Conservation (phyloP, 2,797 vertebrate species). For the Acrossocheilus fasciatus region DNA sequence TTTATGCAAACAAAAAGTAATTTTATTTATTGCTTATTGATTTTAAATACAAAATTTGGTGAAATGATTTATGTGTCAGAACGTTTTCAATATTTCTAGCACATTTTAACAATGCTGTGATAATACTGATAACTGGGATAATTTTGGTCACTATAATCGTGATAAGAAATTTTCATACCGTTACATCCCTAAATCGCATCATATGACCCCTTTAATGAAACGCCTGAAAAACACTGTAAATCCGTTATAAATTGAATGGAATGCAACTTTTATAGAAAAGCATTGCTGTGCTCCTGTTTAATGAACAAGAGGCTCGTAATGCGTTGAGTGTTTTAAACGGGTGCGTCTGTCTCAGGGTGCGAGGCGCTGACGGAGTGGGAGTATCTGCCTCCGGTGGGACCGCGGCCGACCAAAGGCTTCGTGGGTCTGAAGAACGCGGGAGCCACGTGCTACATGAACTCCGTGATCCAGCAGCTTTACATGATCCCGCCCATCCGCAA, state of each 20-base stretch:
- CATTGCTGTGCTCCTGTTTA: background rate
- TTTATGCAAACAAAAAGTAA: too few species aligned
- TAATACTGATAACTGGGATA: too few species aligned
- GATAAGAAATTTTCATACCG: too few species aligned
- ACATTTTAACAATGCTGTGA: too few species aligned
- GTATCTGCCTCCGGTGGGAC: slow-evolving; percentile 95
- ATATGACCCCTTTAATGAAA: too few species aligned
- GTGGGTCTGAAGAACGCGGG: slow-evolving; percentile 98
- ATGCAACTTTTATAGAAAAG: background rate
- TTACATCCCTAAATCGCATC: too few species aligned
- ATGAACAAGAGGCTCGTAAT: background rate
- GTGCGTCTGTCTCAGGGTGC: slow-evolving; percentile 78
- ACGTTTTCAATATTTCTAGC: too few species aligned
- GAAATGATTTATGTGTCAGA: too few species aligned
- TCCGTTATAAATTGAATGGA: background rate
- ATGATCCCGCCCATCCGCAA: slow-evolving; percentile 98
- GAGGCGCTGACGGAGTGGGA: slow-evolving; percentile 98
- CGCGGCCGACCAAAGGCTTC: slow-evolving; percentile 95
- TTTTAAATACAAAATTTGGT: too few species aligned
- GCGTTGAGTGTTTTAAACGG: accelerated
- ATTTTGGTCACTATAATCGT: too few species aligned
- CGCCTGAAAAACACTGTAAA: background rate
- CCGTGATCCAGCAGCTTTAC: slow-evolving; percentile 98
- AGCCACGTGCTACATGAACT: slow-evolving; percentile 99
- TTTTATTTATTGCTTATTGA: too few species aligned